phyloP scores from a whole-genome alignment of 2,113 vertebrate species.

The Rhineura floridana region DNA sequence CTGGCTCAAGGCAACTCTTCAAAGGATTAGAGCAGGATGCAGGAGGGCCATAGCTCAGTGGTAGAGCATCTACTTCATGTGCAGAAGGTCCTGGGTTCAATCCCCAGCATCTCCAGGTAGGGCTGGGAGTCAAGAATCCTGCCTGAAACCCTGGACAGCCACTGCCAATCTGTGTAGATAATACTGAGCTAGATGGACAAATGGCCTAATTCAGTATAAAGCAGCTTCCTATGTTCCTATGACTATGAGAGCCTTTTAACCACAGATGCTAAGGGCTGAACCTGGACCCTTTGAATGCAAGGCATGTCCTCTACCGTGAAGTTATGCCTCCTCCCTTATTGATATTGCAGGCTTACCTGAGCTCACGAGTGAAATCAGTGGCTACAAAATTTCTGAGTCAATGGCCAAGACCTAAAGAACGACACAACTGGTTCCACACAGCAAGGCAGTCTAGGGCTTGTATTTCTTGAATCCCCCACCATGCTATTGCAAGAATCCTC shows the following conservation, averaged over 20 bases:
- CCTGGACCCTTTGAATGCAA: neutral
- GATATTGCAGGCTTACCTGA: neutral
- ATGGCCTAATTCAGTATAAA: too few species aligned
- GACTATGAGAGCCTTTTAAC: neutral
- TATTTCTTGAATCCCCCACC: neutral
- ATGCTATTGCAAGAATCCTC: neutral
- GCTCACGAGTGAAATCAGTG: neutral
- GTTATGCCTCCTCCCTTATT: neutral
- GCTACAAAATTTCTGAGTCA: neutral
- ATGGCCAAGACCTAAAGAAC: neutral
- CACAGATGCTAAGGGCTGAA: neutral
- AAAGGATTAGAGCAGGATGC: neutral
- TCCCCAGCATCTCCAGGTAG: too few species aligned
- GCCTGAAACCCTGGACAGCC: too few species aligned
- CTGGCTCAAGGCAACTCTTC: neutral
- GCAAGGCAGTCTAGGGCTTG: neutral
- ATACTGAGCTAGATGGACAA: too few species aligned
- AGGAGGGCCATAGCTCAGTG: too few species aligned
- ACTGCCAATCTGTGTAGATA: too few species aligned
- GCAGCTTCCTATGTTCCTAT: too few species aligned
- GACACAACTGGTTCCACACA: neutral
- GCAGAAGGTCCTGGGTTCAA: too few species aligned
- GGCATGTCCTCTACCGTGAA: neutral
- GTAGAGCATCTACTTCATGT: too few species aligned
- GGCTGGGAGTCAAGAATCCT: too few species aligned